Base-by-base conservation (phyloP, 1,140 invertebrate genomes). In the Zaprionus vittiger region DNA sequence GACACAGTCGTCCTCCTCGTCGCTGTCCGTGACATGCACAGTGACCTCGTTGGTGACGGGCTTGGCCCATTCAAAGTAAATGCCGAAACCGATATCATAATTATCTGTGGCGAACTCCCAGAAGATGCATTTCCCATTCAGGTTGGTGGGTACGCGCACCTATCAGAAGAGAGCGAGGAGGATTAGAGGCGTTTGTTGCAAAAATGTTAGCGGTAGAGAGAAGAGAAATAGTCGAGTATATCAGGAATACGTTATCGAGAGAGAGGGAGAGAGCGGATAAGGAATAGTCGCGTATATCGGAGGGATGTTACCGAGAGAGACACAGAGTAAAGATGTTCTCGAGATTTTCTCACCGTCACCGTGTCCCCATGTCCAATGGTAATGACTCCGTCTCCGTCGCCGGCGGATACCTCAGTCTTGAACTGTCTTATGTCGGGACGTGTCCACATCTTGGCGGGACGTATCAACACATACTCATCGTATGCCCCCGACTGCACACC, bases 81-180 rank as follows among this genome's bases (percentile, higher is more conserved):
- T 95, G 6, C 99, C 99, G 94, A 99, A 99, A 57, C 98, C 99
- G 85, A 99, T 98, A 92, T 99, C 99, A 93, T 99, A 99, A 85
- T 96, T 96, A 93, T 99, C 99, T 0, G 99, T 99, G 9, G 98
- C 98, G 93, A 99, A 99, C 94, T 99, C 99, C 99, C 99, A 99
- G 93, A 98, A 99, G n/a, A 99, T 93, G 90, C 97, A 97, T 1
- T 96, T 96, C 0, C 99, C 99, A 89, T 98, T 97, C 78, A 97
- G 95, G 93, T 99, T 98, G 0, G 99, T 99, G 15, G 99, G 99
- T 26, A 99, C 99, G 65, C 99, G 94, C 1, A 99, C 91, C 91
- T 92, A 31, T n/a, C 12, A 31, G 5, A n/a, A 7, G 2, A 64
- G 20, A 44, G 26, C 1, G 9, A 12, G 34, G 5, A 7, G 2